Evolutionary conservation across 2,797 vertebrate species (phyloP), one percentile per base, ranked within the genome.

Genomic region (Telmatherina bonti): DNA sequence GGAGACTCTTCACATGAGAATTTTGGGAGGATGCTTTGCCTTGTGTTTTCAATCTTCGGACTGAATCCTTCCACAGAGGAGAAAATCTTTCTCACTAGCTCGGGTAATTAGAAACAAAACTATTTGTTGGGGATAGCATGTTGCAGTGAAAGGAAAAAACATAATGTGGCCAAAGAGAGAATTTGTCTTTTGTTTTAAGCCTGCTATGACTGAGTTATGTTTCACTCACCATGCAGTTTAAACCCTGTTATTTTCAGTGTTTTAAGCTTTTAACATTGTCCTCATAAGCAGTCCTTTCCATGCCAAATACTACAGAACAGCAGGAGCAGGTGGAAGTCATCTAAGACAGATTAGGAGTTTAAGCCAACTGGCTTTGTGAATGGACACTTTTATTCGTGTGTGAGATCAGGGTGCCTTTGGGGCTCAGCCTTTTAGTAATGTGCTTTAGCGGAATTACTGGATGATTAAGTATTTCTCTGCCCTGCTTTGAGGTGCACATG

Each of bases 91-190:
- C 24, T 24, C 9, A 51, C 67, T 57, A 70, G 52, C 65, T 56
- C 31, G 58, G 88, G 89, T 90, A 91, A 89, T 72, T 61, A 83
- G 62, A 81, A 83, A 76, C 75, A 77, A 65, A 82, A 84, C 47
- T 43, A 47, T 79, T 80, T 56, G 57, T 69, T 76, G 12, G 49
- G 24, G 24, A 27, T 15, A 27, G 51, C 13, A 6, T 53, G 62
- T 65, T 33, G 7, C 9, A 35, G n/a, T 51, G 60, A 31, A 18
- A 62, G 3, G n/a, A 10, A 27, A 43, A 77, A 24, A 45, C 11
- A 88, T 85, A 79, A 78, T 64, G 70, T 61, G 52, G 57, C 64
- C 76, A 67, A 72, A 82, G 78, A 82, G n/a, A 36, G 26, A 33
- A 53, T 63, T 81, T 85, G 65, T n/a, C 5, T 45, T 67, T 26